phyloP scores from a whole-genome alignment of 2,113 vertebrate genomes.

The Tretioscincus oriximinensis region DNA sequence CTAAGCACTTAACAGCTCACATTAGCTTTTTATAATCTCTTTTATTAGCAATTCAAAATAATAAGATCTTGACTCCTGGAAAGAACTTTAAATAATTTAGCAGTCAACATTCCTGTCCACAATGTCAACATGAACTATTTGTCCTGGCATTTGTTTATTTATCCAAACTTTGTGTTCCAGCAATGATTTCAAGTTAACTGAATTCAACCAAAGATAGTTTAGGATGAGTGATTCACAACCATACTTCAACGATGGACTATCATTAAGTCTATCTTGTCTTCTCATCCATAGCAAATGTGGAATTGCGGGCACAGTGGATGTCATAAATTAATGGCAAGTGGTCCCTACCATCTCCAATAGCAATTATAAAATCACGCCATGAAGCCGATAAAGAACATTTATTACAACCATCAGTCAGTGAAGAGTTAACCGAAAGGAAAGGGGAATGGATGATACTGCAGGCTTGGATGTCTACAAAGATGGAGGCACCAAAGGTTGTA shows the following conservation, averaged over 20 bases:
- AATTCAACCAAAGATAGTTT: slow-evolving; percentile 34
- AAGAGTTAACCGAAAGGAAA: too few relatives aligned
- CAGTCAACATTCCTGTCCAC: slow-evolving; percentile 14
- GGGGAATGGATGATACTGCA: too few relatives aligned
- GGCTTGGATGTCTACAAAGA: too few relatives aligned
- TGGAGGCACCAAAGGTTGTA: too few relatives aligned
- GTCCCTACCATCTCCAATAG: too few relatives aligned
- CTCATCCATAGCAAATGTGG: too few relatives aligned
- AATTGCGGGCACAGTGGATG: too few relatives aligned
- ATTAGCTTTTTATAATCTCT: not conserved
- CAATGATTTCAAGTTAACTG: slow-evolving; percentile 64
- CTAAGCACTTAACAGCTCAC: slow-evolving; percentile 34
- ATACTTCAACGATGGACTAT: slow-evolving; percentile 36
- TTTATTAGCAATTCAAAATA: slow-evolving; percentile 40
- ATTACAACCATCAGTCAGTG: too few relatives aligned
- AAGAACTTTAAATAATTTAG: slow-evolving; percentile 34
- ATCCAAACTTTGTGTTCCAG: slow-evolving; percentile 56
- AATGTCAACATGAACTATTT: slow-evolving; percentile 56
- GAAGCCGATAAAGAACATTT: too few relatives aligned
- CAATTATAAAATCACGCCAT: too few relatives aligned
- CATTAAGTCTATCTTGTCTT: not conserved
- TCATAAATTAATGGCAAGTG: too few relatives aligned
- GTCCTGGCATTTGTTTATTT: slow-evolving; percentile 51
- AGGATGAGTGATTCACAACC: slow-evolving; percentile 28
- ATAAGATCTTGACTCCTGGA: slow-evolving; percentile 30